Conservation (phyloP, 2,888 invertebrate genomes). For the Melangyna quadrimaculata region DNA sequence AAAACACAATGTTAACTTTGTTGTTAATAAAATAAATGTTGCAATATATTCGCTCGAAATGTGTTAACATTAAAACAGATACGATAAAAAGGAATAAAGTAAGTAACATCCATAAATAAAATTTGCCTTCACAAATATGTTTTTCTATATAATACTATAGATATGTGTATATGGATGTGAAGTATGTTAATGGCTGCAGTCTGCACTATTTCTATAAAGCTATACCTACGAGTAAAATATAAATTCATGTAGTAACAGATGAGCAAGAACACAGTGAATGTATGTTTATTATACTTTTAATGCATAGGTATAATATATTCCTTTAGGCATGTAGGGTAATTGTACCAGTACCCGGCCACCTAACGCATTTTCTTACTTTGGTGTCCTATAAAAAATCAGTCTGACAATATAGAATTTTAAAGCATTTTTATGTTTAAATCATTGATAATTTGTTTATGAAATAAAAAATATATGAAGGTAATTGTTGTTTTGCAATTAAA, state of each 20-base stretch:
- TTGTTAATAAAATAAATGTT: slow-evolving; percentile 25
- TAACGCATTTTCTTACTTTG: too few relatives aligned
- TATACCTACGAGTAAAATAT: not conserved
- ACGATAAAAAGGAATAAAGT: slow-evolving; percentile 23
- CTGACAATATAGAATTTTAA: too few relatives aligned
- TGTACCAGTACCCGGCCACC: too few relatives aligned
- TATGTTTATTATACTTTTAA: not conserved
- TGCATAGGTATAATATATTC: not conserved
- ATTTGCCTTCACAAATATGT: slow-evolving; percentile 3
- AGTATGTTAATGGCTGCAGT: slow-evolving; percentile 29
- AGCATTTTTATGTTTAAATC: too few relatives aligned
- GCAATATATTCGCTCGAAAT: slow-evolving; percentile 13
- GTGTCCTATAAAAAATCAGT: too few relatives aligned
- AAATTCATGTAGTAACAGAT: not conserved
- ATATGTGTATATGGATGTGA: not conserved
- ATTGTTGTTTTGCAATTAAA: too few relatives aligned
- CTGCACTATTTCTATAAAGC: not conserved
- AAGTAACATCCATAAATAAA: slow-evolving; percentile 23
- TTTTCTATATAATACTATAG: too few relatives aligned
- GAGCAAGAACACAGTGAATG: not conserved
- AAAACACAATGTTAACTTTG: not conserved
- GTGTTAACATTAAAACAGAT: slow-evolving; percentile 32
- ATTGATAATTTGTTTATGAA: too few relatives aligned
- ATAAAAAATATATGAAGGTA: too few relatives aligned
- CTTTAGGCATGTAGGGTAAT: too few relatives aligned